Evolutionary conservation across 2,113 vertebrate genomes (phyloP), one percentile per base, ranked within the genome.

Genomic region (Columbina picui): DNA sequence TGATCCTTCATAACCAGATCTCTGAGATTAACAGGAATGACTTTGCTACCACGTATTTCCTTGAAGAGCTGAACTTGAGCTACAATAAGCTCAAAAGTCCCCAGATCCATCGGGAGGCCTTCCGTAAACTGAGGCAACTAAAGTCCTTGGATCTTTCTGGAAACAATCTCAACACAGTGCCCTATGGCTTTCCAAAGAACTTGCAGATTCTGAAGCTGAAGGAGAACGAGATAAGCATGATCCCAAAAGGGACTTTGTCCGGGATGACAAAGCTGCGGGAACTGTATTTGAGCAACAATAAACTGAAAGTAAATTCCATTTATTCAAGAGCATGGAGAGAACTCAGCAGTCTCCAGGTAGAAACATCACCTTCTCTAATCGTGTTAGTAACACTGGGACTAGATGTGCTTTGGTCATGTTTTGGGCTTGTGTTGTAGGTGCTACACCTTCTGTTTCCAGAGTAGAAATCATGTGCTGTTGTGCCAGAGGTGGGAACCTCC

Each of bases 61-160:
- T 99, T 75, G 99, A 98, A 8, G 99, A 99, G 96, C 98, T 99
- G 85, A 99, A 99, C 96, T 98, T 99, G 69, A 99, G 99, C 98
- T 99, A 99, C 98, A 99, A 99, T 97, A 99, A 98, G 92, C 98
- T 99, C 94, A 99, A 98, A 65, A 99, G 98, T 91, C 36, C 97
- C 53, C 98, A 97, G 87, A 92, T 99, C 76, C 99, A 99, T 97
- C 98, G 98, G 1, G 99, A 99, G 2, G 99, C 99, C 69, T 99
- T 99, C 98, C 99, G 99, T 93, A 99, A 99, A 96, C 96, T 99
- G 84, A 98, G 99, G 21, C 74, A 98, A 7, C 97, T 99, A 8
- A 98, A 99, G 93, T 98, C 98, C 3, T 97, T 99, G 84, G 99
- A 99, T 90, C 95, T 99, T 78, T 99, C 99, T 0, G 99, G 99